phyloP scores from a whole-genome alignment of 2,888 invertebrate species.

The Phyllotreta cruciferae region DNA sequence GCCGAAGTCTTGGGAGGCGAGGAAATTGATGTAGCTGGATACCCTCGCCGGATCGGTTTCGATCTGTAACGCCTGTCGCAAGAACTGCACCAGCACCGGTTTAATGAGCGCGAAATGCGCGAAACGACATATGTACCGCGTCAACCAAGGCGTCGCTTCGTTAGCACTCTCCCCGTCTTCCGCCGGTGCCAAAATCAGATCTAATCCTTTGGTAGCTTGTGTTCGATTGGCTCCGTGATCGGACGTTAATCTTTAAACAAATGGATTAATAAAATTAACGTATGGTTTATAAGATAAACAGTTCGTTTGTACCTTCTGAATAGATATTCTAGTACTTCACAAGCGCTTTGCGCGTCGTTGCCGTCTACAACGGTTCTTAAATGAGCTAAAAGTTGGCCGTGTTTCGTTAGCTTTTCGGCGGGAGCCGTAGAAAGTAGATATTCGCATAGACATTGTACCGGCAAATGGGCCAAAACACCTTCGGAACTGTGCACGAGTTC shows the following conservation, averaged over 20 bases:
- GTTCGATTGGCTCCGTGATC: constrained; percentile 78
- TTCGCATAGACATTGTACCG: constrained; percentile 97
- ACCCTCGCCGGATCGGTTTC: constrained; percentile 87
- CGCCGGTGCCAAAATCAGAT: constrained; percentile 55
- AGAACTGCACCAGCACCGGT: constrained; percentile 71
- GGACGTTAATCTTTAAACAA: constrained; percentile 71
- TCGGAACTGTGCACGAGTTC: constrained; percentile 92
- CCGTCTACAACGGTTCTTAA: constrained; percentile 66
- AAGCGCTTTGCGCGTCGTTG: constrained; percentile 65
- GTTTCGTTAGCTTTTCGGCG: constrained; percentile 76
- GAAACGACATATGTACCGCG: constrained; percentile 73
- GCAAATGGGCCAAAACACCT: constrained; percentile 83
- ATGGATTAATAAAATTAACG: no score
- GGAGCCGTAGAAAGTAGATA: constrained; percentile 79
- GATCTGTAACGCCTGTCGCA: constrained; percentile 88
- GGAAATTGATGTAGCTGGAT: constrained; percentile 84
- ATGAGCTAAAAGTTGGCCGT: constrained; percentile 69
- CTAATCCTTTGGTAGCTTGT: constrained; percentile 71
- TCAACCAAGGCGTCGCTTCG: constrained; percentile 63
- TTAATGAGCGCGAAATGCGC: constrained; percentile 80
- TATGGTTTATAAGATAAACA: not conserved
- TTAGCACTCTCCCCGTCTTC: constrained; percentile 57
- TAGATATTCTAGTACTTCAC: constrained; percentile 90
- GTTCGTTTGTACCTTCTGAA: constrained; percentile 68
- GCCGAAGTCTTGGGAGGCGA: constrained; percentile 75